Evolutionary conservation across 1,140 invertebrate genomes (phyloP).

Genomic region (Anastrepha ludens): DNA sequence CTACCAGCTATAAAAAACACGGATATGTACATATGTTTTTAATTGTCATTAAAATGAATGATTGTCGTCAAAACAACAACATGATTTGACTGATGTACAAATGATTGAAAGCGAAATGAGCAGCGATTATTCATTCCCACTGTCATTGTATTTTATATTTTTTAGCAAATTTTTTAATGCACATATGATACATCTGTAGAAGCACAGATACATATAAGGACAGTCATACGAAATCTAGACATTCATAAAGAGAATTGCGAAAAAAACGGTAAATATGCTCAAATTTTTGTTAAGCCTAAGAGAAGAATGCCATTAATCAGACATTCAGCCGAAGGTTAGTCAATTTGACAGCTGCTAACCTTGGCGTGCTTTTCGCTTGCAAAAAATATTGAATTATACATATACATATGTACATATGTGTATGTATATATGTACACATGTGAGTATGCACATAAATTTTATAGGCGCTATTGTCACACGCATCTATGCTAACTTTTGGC

Average conservation of each 20-base stretch:
- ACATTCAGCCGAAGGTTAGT: slow-evolving; percentile 2
- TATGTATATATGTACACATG: background rate
- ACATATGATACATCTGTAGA: background rate
- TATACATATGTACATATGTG: background rate
- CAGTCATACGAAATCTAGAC: background rate
- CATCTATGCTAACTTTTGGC: no score
- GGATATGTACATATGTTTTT: background rate
- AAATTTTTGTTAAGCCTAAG: background rate
- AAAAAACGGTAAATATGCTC: background rate
- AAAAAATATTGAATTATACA: slow-evolving; percentile 6
- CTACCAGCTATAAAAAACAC: background rate
- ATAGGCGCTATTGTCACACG: background rate
- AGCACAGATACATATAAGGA: background rate
- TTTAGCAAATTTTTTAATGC: background rate
- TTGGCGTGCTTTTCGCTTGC: slow-evolving; percentile 18
- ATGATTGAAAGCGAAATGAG: slow-evolving; percentile 14
- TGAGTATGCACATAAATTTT: background rate
- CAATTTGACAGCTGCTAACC: slow-evolving; percentile 36
- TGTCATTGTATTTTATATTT: background rate
- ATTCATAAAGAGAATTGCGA: background rate
- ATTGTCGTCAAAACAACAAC: background rate
- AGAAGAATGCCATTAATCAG: slow-evolving; percentile 6
- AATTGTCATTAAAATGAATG: background rate
- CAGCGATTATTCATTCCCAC: background rate
- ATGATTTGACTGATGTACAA: slow-evolving; percentile 5